These are phyloP conservation scores for Lasius platythorax DNA, from an alignment of 2,888 invertebrate genomes.

Conservation along the genomic window DNA sequence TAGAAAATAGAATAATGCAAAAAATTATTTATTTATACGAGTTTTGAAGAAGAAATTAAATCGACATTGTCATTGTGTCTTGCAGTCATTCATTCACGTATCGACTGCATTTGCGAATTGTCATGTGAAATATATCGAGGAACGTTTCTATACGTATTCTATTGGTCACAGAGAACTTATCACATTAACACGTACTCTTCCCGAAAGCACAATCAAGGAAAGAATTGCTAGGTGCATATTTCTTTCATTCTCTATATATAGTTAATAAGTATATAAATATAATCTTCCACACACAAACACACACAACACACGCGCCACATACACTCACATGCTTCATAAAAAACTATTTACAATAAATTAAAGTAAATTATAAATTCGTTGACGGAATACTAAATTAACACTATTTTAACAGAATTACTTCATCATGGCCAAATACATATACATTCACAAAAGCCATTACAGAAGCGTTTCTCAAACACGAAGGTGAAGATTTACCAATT, in stretches of 20 bases:
- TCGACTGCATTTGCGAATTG: constrained; percentile 86
- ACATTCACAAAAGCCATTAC: constrained; percentile 95
- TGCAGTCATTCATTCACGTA: constrained; percentile 85
- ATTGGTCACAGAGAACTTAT: constrained; percentile 87
- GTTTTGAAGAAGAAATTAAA: neutral
- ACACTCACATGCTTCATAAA: neutral
- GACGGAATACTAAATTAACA: no score
- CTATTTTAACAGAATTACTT: neutral
- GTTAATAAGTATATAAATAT: neutral
- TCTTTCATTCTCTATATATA: neutral
- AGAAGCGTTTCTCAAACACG: constrained; percentile 89
- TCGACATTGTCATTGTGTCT: constrained; percentile 14
- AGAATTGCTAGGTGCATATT: constrained; percentile 87
- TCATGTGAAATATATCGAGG: constrained; percentile 88
- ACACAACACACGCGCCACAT: no score
- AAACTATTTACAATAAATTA: neutral
- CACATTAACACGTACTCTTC: constrained; percentile 86
- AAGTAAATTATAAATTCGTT: neutral
- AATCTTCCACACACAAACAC: no score
- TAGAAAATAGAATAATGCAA: neutral
- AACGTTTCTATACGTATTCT: constrained; percentile 89
- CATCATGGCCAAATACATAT: constrained; percentile 87
- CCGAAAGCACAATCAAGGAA: constrained; percentile 86
- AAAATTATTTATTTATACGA: neutral
- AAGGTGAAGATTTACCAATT: constrained; percentile 89